Evolutionary conservation across 35 echinoderm and acorn worm species (phyloP).

Genomic region (Lytechinus pictus): DNA sequence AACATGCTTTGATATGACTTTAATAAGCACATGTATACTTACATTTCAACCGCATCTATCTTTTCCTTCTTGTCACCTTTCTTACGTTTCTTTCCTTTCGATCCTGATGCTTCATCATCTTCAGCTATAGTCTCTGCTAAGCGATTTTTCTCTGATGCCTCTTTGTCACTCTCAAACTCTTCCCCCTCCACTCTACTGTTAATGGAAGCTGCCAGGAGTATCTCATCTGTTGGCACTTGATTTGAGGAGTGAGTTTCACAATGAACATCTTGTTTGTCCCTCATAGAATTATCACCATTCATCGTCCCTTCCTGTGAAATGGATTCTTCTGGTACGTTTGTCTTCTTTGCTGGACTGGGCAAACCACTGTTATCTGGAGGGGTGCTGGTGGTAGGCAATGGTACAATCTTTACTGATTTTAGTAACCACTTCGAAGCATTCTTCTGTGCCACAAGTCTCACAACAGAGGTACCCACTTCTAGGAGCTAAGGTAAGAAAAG

Average conservation of each 20-base stretch:
- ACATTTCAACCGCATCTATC: background rate
- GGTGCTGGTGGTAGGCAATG: background rate
- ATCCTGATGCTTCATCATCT: background rate
- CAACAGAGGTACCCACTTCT: slow-evolving; percentile 9
- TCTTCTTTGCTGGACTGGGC: background rate
- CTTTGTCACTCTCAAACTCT: background rate
- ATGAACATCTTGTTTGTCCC: background rate
- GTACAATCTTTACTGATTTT: background rate
- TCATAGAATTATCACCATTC: background rate
- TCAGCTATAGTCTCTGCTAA: background rate
- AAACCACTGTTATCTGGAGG: background rate
- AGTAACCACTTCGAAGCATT: slow-evolving; percentile 7
- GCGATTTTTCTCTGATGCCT: background rate
- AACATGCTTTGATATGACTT: no score
- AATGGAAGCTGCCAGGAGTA: background rate
- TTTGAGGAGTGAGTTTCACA: background rate
- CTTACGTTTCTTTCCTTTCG: background rate
- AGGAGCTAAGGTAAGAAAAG: background rate
- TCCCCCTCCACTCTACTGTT: background rate
- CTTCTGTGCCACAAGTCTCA: background rate
- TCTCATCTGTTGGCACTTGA: background rate
- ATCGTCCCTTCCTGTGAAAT: background rate
- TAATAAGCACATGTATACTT: background rate
- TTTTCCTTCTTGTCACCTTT: background rate
- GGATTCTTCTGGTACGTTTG: background rate